Percentiles rank a stretch among this genome's conserved stretches.
phyloP scores from a whole-genome alignment of 2,113 vertebrate genomes.

The Pseudorhombus dupliciocellatus region DNA sequence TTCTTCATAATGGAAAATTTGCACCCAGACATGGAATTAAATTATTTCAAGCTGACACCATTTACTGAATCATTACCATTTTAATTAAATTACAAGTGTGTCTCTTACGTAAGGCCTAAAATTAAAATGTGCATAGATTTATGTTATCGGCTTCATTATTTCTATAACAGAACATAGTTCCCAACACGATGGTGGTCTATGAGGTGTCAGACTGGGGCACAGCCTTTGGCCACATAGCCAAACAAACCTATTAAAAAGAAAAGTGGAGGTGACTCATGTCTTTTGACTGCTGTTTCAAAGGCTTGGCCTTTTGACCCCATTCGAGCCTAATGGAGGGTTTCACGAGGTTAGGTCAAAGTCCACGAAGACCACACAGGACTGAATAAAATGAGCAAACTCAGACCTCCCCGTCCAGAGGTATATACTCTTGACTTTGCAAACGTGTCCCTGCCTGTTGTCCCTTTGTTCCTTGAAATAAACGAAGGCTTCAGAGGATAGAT shows the following conservation, averaged over 20 bases:
- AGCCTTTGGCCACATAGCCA: not conserved
- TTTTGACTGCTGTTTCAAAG: constrained; percentile 25
- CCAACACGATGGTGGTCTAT: not conserved
- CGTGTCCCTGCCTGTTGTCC: not conserved
- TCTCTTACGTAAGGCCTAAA: not conserved
- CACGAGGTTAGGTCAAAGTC: constrained; percentile 14
- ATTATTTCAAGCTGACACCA: not conserved
- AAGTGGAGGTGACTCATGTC: not conserved
- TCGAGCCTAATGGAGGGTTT: not conserved
- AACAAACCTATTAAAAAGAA: not conserved
- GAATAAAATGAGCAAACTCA: not conserved
- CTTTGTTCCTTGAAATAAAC: constrained; percentile 14
- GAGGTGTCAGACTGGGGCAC: no score
- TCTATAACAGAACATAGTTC: not conserved
- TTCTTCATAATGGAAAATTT: constrained; percentile 25
- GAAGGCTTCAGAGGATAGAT: constrained; percentile 23
- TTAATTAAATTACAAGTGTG: not conserved
- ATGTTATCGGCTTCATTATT: not conserved
- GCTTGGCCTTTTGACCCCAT: constrained; percentile 12
- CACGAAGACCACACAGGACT: not conserved
- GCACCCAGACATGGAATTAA: constrained; percentile 13
- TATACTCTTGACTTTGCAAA: constrained; percentile 19
- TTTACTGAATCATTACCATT: constrained; percentile 18
- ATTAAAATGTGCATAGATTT: not conserved
- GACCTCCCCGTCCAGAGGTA: not conserved